A percentile compares a stretch with the other conserved stretches of the same genome.
Evolutionary conservation across 1,140 invertebrate genomes (phyloP).

Genomic region (Drosophila sulfurigaster): DNA sequence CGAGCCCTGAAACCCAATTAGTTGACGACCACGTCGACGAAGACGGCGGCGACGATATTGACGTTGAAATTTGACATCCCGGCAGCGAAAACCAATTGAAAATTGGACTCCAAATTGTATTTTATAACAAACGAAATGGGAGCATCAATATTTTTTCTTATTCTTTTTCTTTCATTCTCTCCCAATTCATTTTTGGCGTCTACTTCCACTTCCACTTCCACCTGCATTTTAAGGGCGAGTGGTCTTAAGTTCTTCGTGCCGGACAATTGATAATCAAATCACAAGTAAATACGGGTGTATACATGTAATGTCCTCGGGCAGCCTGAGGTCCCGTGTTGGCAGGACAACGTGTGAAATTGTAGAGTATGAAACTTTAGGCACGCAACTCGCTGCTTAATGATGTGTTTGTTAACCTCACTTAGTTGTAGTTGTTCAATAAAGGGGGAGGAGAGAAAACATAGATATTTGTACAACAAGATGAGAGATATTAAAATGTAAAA

Average conservation of each 20-base stretch:
- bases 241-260: constrained; percentile 14
- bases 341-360: constrained; percentile 28
- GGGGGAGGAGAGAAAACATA: not conserved
- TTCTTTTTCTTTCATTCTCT: constrained; percentile 14
- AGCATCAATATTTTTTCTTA: constrained; percentile 42
- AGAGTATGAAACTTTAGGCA: not conserved
- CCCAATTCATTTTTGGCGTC: not conserved
- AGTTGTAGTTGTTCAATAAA: not conserved
- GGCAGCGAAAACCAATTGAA: constrained; percentile 55
- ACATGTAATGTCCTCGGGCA: not conserved
- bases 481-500: not conserved
- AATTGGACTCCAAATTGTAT: constrained; percentile 71
- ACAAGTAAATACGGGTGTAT: constrained; percentile 34
- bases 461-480: not conserved
- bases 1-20: constrained; percentile 74
- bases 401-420: constrained; percentile 20
- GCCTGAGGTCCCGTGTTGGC: constrained; percentile 12
- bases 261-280: constrained; percentile 58
- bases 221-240: not conserved
- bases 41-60: constrained; percentile 40
- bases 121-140: constrained; percentile 55
- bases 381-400: constrained; percentile 4
- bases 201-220: not conserved
- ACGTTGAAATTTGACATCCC: constrained; percentile 69
- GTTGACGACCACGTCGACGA: constrained; percentile 57